These are phyloP conservation scores for Saccopteryx bilineata DNA, from an alignment of 2,113 vertebrate genomes.

Conservation along the genomic window DNA sequence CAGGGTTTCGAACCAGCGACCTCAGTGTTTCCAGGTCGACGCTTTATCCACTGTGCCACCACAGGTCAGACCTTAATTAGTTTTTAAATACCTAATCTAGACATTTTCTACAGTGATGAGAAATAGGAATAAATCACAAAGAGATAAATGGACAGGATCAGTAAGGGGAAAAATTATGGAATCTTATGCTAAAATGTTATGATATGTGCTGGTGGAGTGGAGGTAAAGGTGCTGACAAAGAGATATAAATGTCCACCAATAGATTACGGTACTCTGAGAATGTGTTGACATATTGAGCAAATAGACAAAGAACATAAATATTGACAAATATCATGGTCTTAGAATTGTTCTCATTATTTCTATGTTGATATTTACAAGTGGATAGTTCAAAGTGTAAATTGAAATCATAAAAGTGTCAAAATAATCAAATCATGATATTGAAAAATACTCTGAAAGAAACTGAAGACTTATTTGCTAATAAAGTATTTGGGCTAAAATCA, in stretches of 20 bases:
- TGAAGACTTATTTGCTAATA: conserved; percentile 1
- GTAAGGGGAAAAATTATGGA: conserved; percentile 10
- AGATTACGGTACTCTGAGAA: conserved; percentile 15
- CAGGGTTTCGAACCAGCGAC: no score
- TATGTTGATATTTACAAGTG: background rate
- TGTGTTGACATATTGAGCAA: conserved; percentile 12
- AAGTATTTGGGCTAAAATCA: conserved; percentile 12
- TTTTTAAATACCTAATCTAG: conserved; percentile 67
- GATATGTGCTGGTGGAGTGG: background rate
- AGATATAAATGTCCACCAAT: background rate
- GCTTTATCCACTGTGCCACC: no score
- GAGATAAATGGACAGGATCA: conserved; percentile 24
- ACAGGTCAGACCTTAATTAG: no score
- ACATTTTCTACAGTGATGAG: background rate
- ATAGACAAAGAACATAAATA: conserved; percentile 24
- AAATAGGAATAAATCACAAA: conserved; percentile 29
- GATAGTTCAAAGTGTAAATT: background rate
- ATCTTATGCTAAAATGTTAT: background rate
- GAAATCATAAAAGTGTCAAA: background rate
- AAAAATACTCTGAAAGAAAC: conserved; percentile 45
- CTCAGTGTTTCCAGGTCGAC: no score
- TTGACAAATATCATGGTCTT: conserved; percentile 64
- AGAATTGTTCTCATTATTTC: conserved; percentile 10
- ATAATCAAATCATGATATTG: background rate
- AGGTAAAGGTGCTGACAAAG: background rate